Percentiles rank a stretch among this genome's conserved stretches.
These are phyloP conservation scores for Dyspetes luteomarginatus DNA, from an alignment of 2,888 invertebrate genomes.

Conservation along the genomic window DNA sequence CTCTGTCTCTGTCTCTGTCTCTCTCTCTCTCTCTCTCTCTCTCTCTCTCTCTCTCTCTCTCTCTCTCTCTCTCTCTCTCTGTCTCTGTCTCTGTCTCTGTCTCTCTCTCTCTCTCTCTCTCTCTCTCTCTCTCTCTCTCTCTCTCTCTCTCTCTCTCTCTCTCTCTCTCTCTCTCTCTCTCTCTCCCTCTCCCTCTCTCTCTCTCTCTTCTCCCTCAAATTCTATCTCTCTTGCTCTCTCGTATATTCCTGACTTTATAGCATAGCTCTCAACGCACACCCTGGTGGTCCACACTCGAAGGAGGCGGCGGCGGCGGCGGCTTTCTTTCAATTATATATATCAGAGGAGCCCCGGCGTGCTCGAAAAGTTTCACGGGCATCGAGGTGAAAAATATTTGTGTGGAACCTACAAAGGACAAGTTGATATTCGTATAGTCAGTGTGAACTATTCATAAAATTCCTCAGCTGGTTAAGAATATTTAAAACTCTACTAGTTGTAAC, in stretches of 20 bases:
- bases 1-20: no score
- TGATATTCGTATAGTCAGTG: conserved; percentile 21
- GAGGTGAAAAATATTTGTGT: conserved; percentile 72
- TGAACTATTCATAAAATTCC: conserved; percentile 44
- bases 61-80: conserved; percentile 69
- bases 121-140: background rate
- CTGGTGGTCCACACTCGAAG: conserved; percentile 72
- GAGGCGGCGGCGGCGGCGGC: conserved; percentile 72
- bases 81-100: conserved; percentile 74
- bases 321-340: conserved; percentile 77
- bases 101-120: background rate
- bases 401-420: conserved; percentile 41
- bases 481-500: background rate
- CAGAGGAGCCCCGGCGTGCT: conserved; percentile 64
- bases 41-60: background rate
- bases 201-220: background rate
- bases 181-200: background rate
- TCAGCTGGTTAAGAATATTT: background rate
- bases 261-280: conserved; percentile 63
- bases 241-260: conserved; percentile 78
- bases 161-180: background rate
- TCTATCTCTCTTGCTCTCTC: conserved; percentile 50
- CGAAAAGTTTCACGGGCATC: conserved; percentile 63
- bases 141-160: conserved; percentile 39
- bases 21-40: background rate